Conservation (phyloP, 37 sponge, comb jelly and placozoan genomes). For the Oopsacas minuta region DNA sequence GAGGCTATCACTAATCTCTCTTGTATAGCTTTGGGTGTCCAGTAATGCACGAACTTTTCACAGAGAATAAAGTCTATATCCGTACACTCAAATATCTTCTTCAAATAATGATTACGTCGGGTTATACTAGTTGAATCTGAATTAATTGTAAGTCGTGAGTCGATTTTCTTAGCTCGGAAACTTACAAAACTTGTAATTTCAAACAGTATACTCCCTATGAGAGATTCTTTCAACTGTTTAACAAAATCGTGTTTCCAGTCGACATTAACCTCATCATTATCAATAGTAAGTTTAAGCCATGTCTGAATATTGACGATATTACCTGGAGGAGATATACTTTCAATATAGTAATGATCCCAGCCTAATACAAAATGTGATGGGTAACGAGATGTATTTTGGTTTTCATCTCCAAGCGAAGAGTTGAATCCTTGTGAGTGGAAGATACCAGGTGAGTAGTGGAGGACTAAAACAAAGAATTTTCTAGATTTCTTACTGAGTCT, state of each 20-base stretch:
- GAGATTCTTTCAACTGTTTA: neutral
- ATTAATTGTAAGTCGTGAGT: neutral
- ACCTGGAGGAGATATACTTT: neutral
- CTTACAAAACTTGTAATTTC: neutral
- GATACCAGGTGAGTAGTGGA: slow-evolving; percentile 7
- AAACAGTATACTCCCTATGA: neutral
- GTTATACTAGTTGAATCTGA: neutral
- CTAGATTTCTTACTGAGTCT: neutral
- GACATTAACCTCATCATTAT: neutral
- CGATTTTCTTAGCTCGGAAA: neutral
- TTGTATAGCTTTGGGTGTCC: slow-evolving; percentile 3
- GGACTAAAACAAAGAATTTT: neutral
- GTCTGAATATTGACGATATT: slow-evolving; percentile 2
- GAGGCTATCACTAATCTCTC: neutral
- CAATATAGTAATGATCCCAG: neutral
- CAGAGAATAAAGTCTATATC: neutral
- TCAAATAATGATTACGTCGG: neutral
- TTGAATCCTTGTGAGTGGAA: slow-evolving; percentile 5
- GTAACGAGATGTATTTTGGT: neutral
- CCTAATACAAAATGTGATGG: neutral
- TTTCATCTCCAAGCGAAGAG: neutral
- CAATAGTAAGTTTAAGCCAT: slow-evolving; percentile 9
- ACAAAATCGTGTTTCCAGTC: neutral
- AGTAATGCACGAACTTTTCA: neutral
- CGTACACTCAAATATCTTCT: neutral